Evolutionary conservation across 2,113 vertebrate genomes (phyloP), one percentile per base, ranked within the genome.

Genomic region (Ptychochromis oligacanthus): DNA sequence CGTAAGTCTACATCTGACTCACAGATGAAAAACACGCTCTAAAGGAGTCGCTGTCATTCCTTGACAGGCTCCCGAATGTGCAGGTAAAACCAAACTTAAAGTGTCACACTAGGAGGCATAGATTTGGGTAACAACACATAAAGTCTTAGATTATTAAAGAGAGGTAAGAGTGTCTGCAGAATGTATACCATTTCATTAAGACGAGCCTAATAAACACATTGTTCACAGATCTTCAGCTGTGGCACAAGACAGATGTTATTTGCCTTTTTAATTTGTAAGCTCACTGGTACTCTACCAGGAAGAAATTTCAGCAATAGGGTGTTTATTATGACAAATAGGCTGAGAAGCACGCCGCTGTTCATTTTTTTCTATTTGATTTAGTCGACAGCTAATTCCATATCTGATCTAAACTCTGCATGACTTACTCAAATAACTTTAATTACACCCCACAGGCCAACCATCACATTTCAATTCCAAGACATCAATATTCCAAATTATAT

Each of bases 371-470:
- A 67, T 87, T 88, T 88, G 49, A 86, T 87, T 87, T 64, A 38
- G 52, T 61, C 15, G 1, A 75, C 58, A 79, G 58, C 76, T 84
- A 76, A 81, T 82, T 84, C 40, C 59, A 78, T 54, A 52, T 78
- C 58, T 82, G 80, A 87, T 77, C 24, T 28, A 75, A 82, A 88
- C 82, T 78, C 82, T 61, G 76, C 55, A 31, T 65, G 77, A 90
- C 75, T 85, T 52, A 86, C 62, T 85, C 79, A 91, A 86, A 81
- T 46, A 87, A 83, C 81, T 90, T 77, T 88, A 89, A 83, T 91
- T 83, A 88, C 64, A 81, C 77, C 70, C 90, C 38, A 75, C 80
- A 80, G 81, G 87, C 65, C 74, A 40, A 80, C 70, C 22, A 80
- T 90, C 70, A 77, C 49, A 81, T 78, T 86, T 57, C 28, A 87